Base-by-base conservation (phyloP, 1,140 invertebrate genomes). In the Vollenhovia emeryi region DNA sequence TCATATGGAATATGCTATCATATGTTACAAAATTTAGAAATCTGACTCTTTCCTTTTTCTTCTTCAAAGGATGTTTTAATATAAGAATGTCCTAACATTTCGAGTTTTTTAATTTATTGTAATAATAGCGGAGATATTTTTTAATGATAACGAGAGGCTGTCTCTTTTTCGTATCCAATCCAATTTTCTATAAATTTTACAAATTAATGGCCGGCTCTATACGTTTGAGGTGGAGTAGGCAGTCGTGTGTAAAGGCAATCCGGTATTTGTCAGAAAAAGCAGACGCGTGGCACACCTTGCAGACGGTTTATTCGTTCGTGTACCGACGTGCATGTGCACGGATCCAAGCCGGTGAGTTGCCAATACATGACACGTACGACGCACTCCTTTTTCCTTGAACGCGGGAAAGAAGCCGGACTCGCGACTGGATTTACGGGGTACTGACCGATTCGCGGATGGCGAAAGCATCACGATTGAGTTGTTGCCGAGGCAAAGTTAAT, bases 391-490 rank as follows among this genome's bases (percentile, higher is more conserved):
- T 88, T 88, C 62, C 73, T 74, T 84, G 59, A 66, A 45, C 45
- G 64, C 55, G 57, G 60, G 55, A 89, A 89, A 89, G 78, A 88
- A 89, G 69, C 57, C 40, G 43, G 76, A 78, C 84, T 86, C 64
- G 64, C 84, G n/a, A 71, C 59, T 89, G 60, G 68, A 88, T 89
- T 85, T 89, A 89, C 86, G 48, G 83, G 79, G 68, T 79, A 88
- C 79, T 74, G 59, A 52, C 18, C 36, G 86, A 74, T 85, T 45
- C 69, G 57, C 43, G 40, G 50, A 43, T 60, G 57, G 74, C 50
- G 57, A 48, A 79, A 52, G 43, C 71, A n/a, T 50, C 40, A 52
- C 68, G 55, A 89, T 89, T 88, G 87, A 89, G 86, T 86, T 84
- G 83, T 89, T 62, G 43, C 62, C 62, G n/a, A 83, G 30, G n/a